Evolutionary conservation across 1,140 invertebrate species (phyloP).

Genomic region (Micrasema longulum): DNA sequence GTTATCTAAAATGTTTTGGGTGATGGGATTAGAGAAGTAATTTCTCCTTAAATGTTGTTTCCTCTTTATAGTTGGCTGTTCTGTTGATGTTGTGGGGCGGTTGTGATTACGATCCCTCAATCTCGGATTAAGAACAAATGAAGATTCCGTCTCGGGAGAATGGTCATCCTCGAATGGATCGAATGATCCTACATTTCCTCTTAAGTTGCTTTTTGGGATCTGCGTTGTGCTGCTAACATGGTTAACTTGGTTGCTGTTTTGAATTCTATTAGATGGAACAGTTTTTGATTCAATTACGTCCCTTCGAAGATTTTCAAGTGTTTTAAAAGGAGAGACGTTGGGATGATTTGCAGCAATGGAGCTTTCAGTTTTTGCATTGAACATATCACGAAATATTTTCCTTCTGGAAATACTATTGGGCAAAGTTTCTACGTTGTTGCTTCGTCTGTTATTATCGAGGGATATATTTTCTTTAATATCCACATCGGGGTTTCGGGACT

Average conservation of each 20-base stretch:
- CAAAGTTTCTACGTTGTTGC: slow-evolving; percentile 47
- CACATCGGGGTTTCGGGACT: slow-evolving; percentile 9
- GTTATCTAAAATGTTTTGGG: slow-evolving; percentile 40
- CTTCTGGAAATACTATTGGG: slow-evolving; percentile 48
- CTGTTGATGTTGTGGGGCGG: slow-evolving; percentile 34
- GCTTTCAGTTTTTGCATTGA: slow-evolving; percentile 47
- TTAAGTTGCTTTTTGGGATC: slow-evolving; percentile 30
- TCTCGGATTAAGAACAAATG: slow-evolving; percentile 3
- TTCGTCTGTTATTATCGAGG: slow-evolving; percentile 39
- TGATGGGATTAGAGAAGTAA: slow-evolving; percentile 31
- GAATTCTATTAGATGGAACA: slow-evolving; percentile 34
- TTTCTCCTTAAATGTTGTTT: slow-evolving; percentile 28
- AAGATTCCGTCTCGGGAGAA: slow-evolving; percentile 19
- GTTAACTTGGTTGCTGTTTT: slow-evolving; percentile 37
- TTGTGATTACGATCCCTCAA: slow-evolving; percentile 18
- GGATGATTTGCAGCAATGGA: slow-evolving; percentile 55
- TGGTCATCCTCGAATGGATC: slow-evolving; percentile 28
- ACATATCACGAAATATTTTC: slow-evolving; percentile 45
- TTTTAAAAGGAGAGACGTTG: slow-evolving; percentile 60
- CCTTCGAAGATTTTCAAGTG: slow-evolving; percentile 59
- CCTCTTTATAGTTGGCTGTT: slow-evolving; percentile 22
- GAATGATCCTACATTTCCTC: slow-evolving; percentile 35
- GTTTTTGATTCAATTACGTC: slow-evolving; percentile 42
- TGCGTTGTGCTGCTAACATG: slow-evolving; percentile 44
- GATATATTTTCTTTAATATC: slow-evolving; percentile 35